phyloP scores from a whole-genome alignment of 2,888 invertebrate genomes.

The Phyllotreta striolata region DNA sequence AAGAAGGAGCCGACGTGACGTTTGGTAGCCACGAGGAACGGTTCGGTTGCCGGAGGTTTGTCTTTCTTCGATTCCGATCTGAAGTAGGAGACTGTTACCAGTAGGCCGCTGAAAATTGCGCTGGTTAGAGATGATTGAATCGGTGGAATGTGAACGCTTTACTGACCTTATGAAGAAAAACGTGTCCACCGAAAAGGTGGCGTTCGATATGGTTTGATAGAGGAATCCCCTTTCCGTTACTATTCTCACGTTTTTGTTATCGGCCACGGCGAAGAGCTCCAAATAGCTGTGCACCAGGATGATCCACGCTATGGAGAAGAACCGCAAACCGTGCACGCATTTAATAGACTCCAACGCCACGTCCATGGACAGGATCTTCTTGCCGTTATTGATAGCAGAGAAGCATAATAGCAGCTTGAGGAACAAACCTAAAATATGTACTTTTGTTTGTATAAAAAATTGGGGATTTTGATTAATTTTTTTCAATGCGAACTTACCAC shows the following conservation, averaged over 20 bases:
- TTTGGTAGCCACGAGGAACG: slow-evolving; percentile 59
- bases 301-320: slow-evolving; percentile 82
- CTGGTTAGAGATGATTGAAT: slow-evolving; percentile 16
- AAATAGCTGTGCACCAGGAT: slow-evolving; percentile 87
- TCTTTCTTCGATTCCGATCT: slow-evolving; percentile 68
- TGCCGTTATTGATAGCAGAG: slow-evolving; percentile 77
- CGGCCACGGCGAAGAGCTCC: slow-evolving; percentile 79
- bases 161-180: slow-evolving; percentile 84
- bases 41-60: slow-evolving; percentile 53
- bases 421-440: slow-evolving; percentile 63
- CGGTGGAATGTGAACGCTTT: not conserved
- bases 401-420: slow-evolving; percentile 75
- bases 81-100: slow-evolving; percentile 77
- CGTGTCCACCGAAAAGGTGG: slow-evolving; percentile 85
- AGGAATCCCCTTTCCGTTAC: slow-evolving; percentile 78
- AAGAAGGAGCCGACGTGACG: slow-evolving; percentile 61
- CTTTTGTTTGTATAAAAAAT: too few species aligned
- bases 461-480: too few species aligned
- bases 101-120: slow-evolving; percentile 68
- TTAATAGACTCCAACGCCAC: slow-evolving; percentile 73
- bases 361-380: slow-evolving; percentile 76
- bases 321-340: slow-evolving; percentile 80
- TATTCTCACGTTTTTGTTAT: slow-evolving; percentile 75
- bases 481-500: too few species aligned
- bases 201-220: slow-evolving; percentile 86